phyloP scores from a whole-genome alignment of 2,797 vertebrate genomes.

The Intellagama lesueurii region DNA sequence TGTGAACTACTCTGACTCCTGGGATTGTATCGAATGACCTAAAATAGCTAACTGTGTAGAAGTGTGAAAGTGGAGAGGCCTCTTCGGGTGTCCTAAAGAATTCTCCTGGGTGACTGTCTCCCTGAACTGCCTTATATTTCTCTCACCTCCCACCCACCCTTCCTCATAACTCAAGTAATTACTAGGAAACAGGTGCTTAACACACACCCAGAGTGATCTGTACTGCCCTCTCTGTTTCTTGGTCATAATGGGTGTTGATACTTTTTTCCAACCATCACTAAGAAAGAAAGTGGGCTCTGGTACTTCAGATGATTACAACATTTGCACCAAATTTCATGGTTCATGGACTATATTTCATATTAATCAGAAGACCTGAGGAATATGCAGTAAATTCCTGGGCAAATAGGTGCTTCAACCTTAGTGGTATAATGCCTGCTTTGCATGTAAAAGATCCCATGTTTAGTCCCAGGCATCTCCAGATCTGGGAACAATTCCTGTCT shows the following conservation, averaged over 20 bases:
- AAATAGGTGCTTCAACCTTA: not conserved
- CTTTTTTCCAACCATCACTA: not conserved
- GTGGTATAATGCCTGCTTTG: not conserved
- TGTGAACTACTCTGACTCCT: constrained; percentile 20
- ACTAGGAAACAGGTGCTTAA: constrained; percentile 14
- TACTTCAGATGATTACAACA: not conserved
- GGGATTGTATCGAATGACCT: constrained; percentile 60
- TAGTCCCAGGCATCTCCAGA: not conserved
- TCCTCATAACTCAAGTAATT: constrained; percentile 18
- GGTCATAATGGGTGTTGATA: not conserved
- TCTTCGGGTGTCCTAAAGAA: constrained; percentile 25
- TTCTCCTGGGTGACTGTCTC: constrained; percentile 2
- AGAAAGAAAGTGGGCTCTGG: not conserved
- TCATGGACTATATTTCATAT: not conserved
- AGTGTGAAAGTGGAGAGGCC: constrained; percentile 68
- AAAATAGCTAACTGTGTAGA: constrained; percentile 63
- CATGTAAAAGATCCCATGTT: not conserved
- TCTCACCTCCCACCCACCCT: not conserved
- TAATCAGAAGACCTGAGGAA: not conserved
- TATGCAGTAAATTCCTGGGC: not conserved
- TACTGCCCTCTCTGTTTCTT: not conserved
- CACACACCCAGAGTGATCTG: not conserved
- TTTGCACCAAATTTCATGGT: not conserved
- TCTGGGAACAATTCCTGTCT: not conserved
- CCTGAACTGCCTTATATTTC: not conserved